phyloP scores from a whole-genome alignment of 1,140 invertebrate genomes.

The Tetraneura akinire region DNA sequence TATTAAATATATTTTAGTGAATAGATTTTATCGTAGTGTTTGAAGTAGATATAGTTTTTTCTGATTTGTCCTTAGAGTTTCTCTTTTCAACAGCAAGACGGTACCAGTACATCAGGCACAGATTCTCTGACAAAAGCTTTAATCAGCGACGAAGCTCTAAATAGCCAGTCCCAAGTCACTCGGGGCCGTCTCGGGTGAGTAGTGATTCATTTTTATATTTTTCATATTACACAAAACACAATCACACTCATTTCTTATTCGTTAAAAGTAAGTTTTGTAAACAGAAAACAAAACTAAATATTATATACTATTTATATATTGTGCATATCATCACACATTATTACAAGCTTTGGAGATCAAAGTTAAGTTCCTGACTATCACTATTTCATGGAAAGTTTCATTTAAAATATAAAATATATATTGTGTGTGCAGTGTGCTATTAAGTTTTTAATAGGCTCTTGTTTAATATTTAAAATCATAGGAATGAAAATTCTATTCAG shows the following conservation, averaged over 20 bases:
- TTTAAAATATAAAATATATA: too few relatives aligned
- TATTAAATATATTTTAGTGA: background rate
- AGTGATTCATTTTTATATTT: background rate
- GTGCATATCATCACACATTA: too few relatives aligned
- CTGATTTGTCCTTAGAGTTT: conserved; percentile 56
- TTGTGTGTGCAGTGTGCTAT: too few relatives aligned
- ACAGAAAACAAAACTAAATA: background rate
- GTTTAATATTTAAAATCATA: too few relatives aligned
- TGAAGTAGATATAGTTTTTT: conserved; percentile 48
- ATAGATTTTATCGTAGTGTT: conserved; percentile 30
- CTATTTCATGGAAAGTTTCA: background rate
- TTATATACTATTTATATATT: too few relatives aligned
- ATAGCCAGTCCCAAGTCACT: conserved; percentile 54
- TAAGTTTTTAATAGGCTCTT: too few relatives aligned
- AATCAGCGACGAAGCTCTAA: conserved; percentile 59
- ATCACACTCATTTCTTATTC: background rate
- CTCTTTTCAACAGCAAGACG: conserved; percentile 57
- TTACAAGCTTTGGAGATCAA: too few relatives aligned
- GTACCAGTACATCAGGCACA: conserved; percentile 56
- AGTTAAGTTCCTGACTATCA: background rate
- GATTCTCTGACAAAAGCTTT: conserved; percentile 62
- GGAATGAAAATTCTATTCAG: background rate
- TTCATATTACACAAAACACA: background rate
- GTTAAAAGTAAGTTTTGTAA: background rate
- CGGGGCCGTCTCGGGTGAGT: conserved; percentile 61